Evolutionary conservation across 1,140 invertebrate species (phyloP).

Genomic region (Hyphantria cunea): DNA sequence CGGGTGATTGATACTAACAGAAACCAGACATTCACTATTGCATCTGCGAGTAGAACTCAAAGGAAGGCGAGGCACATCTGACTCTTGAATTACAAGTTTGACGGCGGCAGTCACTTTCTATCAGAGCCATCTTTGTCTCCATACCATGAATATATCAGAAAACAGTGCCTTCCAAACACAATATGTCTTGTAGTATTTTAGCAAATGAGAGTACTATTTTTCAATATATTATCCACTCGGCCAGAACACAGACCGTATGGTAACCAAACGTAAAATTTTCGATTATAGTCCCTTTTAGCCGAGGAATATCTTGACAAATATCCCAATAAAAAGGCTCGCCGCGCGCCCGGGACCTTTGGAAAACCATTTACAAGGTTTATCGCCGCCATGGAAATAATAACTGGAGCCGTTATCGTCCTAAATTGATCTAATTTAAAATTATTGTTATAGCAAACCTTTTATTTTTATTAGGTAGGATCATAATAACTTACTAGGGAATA

Average conservation of each 20-base stretch:
- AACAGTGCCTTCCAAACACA: not conserved
- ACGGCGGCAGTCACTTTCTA: no score
- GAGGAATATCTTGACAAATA: conserved; percentile 78
- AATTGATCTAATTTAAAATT: conserved; percentile 79
- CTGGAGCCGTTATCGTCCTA: conserved; percentile 75
- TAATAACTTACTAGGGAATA: conserved; percentile 53
- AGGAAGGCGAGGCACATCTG: no score
- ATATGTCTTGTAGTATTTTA: conserved; percentile 13
- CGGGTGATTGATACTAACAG: no score
- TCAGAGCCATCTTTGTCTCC: no score
- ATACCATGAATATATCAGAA: no score
- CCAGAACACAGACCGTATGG: conserved; percentile 58
- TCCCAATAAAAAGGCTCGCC: conserved; percentile 74
- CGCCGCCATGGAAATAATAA: conserved; percentile 78
- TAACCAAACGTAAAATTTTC: conserved; percentile 71
- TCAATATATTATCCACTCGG: conserved; percentile 43
- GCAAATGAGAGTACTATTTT: conserved; percentile 20
- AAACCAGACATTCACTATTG: no score
- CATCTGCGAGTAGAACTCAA: no score
- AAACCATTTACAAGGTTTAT: conserved; percentile 80
- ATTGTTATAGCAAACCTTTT: conserved; percentile 72
- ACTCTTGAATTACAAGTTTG: no score
- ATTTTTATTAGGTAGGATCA: conserved; percentile 67
- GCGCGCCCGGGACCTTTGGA: conserved; percentile 70
- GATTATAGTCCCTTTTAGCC: conserved; percentile 70